phyloP scores from a whole-genome alignment of 35 echinoderm and acorn worm species.

The Anneissia japonica region DNA sequence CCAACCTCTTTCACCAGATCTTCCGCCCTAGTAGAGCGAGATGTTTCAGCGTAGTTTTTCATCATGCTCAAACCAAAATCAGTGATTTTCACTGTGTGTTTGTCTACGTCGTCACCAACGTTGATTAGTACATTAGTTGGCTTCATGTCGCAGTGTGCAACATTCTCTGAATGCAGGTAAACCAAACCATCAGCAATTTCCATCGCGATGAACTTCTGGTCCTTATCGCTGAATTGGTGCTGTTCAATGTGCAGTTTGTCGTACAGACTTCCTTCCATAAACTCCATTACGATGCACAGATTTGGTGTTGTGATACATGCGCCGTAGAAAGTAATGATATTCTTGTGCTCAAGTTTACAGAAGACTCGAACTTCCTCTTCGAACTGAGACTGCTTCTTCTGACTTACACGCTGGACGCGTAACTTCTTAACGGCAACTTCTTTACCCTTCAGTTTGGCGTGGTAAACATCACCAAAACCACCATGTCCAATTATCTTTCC shows the following conservation, averaged over 20 bases:
- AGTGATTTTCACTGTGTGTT: conserved; percentile 15
- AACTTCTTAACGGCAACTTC: conserved; percentile 53
- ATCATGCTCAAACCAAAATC: conserved; percentile 52
- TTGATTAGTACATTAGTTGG: conserved; percentile 38
- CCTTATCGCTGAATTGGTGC: not conserved
- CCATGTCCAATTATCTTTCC: conserved; percentile 38
- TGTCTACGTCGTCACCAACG: not conserved
- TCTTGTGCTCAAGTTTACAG: conserved; percentile 22
- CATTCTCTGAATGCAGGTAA: conserved; percentile 9
- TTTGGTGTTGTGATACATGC: conserved; percentile 48
- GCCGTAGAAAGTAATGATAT: conserved; percentile 39
- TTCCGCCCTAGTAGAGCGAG: not conserved
- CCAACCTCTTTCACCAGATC: conserved; percentile 12
- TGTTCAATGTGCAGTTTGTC: conserved; percentile 31
- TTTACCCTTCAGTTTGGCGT: conserved; percentile 15
- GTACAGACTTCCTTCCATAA: conserved; percentile 38
- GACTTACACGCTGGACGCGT: conserved; percentile 35
- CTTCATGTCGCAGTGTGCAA: conserved; percentile 53
- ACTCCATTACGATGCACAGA: conserved; percentile 45
- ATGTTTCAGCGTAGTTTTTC: conserved; percentile 26
- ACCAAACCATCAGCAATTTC: conserved; percentile 24
- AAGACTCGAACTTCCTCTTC: conserved; percentile 25
- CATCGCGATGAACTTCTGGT: conserved; percentile 8
- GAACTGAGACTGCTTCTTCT: conserved; percentile 29
- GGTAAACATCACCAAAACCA: conserved; percentile 37